Evolutionary conservation across 2,797 vertebrate species (phyloP).

Genomic region (Pangasius mekongensis): DNA sequence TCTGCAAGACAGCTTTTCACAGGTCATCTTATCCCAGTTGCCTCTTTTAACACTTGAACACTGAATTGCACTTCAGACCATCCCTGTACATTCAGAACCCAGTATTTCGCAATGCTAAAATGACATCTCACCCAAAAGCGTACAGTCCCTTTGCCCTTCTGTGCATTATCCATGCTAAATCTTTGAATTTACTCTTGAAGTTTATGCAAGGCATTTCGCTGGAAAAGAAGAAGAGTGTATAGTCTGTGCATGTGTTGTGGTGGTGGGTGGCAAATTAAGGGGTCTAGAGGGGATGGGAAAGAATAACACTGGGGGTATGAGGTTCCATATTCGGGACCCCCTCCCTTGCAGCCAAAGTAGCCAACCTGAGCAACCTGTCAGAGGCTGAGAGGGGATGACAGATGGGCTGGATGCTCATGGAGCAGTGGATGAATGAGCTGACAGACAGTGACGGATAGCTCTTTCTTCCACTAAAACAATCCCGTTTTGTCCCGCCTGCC

Average conservation of each 20-base stretch:
- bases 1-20: slow-evolving; percentile 55
- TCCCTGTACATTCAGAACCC: not conserved
- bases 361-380: slow-evolving; percentile 82
- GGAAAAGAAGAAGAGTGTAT: slow-evolving; percentile 33
- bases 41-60: slow-evolving; percentile 37
- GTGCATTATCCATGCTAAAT: not conserved
- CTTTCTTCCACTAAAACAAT: slow-evolving; percentile 95
- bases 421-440: slow-evolving; percentile 93
- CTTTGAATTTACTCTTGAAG: not conserved
- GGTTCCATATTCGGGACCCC: slow-evolving; percentile 59
- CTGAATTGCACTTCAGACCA: slow-evolving; percentile 3
- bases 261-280: slow-evolving; percentile 39
- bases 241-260: slow-evolving; percentile 34
- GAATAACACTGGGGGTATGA: slow-evolving; percentile 56
- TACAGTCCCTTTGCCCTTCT: not conserved
- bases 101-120: not conserved
- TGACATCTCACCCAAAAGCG: not conserved
- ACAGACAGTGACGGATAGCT: slow-evolving; percentile 94
- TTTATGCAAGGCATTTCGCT: slow-evolving; percentile 5
- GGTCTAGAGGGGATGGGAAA: slow-evolving; percentile 62
- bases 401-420: slow-evolving; percentile 89
- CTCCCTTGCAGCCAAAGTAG: slow-evolving; percentile 59
- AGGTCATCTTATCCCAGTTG: slow-evolving; percentile 53
- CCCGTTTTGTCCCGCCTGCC: slow-evolving; percentile 91
- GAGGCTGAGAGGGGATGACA: slow-evolving; percentile 90